A percentile compares a stretch with the other conserved stretches of the same genome.
These are phyloP conservation scores for Apamea epomidion DNA, from an alignment of 2,888 invertebrate species.

Conservation along the genomic window DNA sequence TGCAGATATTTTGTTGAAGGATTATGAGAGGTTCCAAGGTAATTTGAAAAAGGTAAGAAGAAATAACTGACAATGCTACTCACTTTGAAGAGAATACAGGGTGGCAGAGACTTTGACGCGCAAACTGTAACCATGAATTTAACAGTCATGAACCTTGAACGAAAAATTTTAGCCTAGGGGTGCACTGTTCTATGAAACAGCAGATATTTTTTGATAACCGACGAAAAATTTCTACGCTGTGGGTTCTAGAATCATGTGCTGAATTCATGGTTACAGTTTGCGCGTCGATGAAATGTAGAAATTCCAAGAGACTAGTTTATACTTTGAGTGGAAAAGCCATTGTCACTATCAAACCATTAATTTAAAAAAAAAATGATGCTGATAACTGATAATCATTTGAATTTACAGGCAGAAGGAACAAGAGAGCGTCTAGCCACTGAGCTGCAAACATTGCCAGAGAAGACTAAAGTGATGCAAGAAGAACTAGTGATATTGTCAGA, in stretches of 20 bases:
- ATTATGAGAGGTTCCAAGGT: constrained; percentile 91
- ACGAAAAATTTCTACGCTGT: too few relatives aligned
- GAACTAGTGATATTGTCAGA: constrained; percentile 92
- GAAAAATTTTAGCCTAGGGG: too few relatives aligned
- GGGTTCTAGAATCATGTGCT: too few relatives aligned
- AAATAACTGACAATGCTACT: neutral
- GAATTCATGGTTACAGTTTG: too few relatives aligned
- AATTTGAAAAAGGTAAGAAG: constrained; percentile 90
- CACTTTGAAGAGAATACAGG: neutral
- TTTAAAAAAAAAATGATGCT: neutral
- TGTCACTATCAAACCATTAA: neutral
- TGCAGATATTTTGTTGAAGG: constrained; percentile 82
- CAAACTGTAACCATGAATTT: too few relatives aligned
- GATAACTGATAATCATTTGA: neutral
- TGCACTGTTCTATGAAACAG: too few relatives aligned
- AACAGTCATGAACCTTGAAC: too few relatives aligned
- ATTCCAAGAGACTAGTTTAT: too few relatives aligned
- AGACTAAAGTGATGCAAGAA: constrained; percentile 91
- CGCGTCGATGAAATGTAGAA: too few relatives aligned
- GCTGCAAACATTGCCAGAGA: constrained; percentile 92
- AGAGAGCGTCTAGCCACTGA: constrained; percentile 88
- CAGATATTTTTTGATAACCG: too few relatives aligned
- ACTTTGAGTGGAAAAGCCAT: neutral
- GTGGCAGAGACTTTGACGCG: neutral
- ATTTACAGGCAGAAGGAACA: constrained; percentile 83